Percentiles rank a stretch among this genome's conserved stretches.
These are phyloP conservation scores for Nephrotoma appendiculata DNA, from an alignment of 2,888 invertebrate species.

Conservation along the genomic window DNA sequence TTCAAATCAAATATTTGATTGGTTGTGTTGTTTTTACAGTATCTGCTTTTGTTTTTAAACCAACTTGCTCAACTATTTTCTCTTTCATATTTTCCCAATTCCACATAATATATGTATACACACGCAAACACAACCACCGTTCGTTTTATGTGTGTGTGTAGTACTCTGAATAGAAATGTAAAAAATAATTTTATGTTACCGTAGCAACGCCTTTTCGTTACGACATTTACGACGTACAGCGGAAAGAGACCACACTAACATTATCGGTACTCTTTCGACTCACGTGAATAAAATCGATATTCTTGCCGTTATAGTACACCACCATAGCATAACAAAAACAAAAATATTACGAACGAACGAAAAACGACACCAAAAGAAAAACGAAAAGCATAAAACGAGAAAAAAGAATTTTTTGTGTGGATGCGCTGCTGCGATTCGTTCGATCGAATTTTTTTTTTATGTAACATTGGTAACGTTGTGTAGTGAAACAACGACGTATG, in stretches of 20 bases:
- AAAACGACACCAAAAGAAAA: background rate
- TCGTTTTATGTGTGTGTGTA: background rate
- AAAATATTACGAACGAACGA: background rate
- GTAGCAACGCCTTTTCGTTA: background rate
- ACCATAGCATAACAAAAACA: background rate
- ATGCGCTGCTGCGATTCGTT: constrained; percentile 1
- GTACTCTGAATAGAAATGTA: background rate
- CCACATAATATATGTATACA: background rate
- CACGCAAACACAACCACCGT: background rate
- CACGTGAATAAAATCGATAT: background rate
- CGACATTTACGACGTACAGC: background rate
- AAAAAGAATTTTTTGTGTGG: background rate
- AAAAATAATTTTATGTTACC: background rate
- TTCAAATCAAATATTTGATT: background rate
- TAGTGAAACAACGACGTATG: background rate
- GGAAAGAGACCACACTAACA: background rate
- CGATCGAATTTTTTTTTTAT: background rate
- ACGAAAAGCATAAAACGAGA: background rate
- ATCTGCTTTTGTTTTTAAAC: background rate
- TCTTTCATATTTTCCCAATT: background rate
- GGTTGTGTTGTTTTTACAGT: background rate
- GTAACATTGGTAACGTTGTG: background rate
- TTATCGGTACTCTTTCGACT: background rate
- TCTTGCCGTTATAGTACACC: background rate
- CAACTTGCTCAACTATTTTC: background rate